Conservation (phyloP, 2,888 invertebrate genomes). For the Charanyca ferruginea region DNA sequence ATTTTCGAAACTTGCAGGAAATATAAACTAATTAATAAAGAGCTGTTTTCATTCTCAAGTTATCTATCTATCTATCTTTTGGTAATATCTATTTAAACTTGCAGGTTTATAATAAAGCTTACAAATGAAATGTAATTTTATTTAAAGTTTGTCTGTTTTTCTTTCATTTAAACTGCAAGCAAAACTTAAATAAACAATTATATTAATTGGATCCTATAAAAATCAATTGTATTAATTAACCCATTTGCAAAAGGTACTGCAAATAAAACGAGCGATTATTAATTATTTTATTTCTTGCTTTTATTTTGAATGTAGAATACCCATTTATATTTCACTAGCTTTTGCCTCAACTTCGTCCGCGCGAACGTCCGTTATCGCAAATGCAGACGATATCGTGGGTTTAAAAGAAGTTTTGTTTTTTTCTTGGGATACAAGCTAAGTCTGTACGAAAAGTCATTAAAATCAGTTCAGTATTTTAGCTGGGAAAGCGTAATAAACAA, state of each 20-base stretch:
- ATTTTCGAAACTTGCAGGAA: conserved; percentile 28
- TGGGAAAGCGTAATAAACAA: too few species aligned
- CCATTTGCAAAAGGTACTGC: conserved; percentile 5
- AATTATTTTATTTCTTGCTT: background rate
- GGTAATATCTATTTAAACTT: too few species aligned
- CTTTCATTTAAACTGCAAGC: background rate
- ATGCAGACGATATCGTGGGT: too few species aligned
- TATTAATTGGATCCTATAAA: background rate
- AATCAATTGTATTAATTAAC: conserved; percentile 3
- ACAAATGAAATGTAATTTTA: too few species aligned
- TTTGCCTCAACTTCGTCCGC: too few species aligned
- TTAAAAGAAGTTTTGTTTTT: too few species aligned
- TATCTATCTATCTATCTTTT: too few species aligned
- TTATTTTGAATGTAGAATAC: background rate
- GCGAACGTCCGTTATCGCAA: too few species aligned
- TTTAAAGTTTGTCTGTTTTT: background rate
- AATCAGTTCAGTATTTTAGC: too few species aligned
- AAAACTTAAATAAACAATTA: conserved; percentile 7
- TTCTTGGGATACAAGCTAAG: too few species aligned
- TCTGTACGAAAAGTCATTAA: too few species aligned
- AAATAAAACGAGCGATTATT: conserved; percentile 1
- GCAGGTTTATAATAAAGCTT: too few species aligned
- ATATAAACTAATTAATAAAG: background rate
- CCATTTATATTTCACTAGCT: background rate
- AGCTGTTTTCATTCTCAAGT: background rate